Percentiles rank a stretch among this genome's conserved stretches.
These are phyloP conservation scores for Artemia sinica DNA, from an alignment of 2,888 invertebrate genomes.

Conservation along the genomic window DNA sequence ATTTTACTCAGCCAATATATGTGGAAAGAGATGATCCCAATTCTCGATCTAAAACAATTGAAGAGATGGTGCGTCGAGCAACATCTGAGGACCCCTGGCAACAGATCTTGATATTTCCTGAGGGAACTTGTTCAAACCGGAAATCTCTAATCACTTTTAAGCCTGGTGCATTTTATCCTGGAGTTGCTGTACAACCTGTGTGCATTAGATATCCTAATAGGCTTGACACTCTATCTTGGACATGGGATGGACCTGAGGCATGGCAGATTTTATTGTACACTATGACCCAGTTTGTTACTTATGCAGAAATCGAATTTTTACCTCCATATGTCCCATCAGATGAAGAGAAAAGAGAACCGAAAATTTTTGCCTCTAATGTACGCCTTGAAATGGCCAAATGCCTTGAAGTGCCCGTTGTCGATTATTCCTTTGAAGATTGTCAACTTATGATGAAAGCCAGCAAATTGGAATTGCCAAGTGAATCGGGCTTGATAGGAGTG, in stretches of 20 bases:
- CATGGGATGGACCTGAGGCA: slow-evolving; percentile 88
- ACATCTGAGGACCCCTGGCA: too few species aligned
- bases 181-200: slow-evolving; percentile 86
- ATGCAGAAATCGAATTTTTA: slow-evolving; percentile 75
- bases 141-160: slow-evolving; percentile 68
- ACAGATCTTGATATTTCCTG: slow-evolving; percentile 77
- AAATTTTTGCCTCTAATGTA: slow-evolving; percentile 74
- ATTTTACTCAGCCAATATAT: neutral
- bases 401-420: slow-evolving; percentile 63
- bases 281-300: slow-evolving; percentile 66
- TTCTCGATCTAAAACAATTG: too few species aligned
- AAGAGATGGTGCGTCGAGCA: too few species aligned
- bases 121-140: slow-evolving; percentile 89
- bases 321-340: slow-evolving; percentile 76
- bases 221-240: slow-evolving; percentile 75
- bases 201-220: slow-evolving; percentile 77
- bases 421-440: slow-evolving; percentile 84
- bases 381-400: slow-evolving; percentile 79
- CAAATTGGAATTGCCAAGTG: slow-evolving; percentile 57
- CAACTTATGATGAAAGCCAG: slow-evolving; percentile 65
- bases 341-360: slow-evolving; percentile 67
- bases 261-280: slow-evolving; percentile 75
- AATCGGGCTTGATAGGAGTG: slow-evolving; percentile 55
- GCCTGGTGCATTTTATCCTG: slow-evolving; percentile 83
- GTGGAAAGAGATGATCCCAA: neutral